Conservation (phyloP, 2,113 vertebrate genomes). For the Pan troglodytes region NHGRI_mPanTro3-v2.1_pri NC_072411.2:114526001-114526500, state of each 20-base stretch:
- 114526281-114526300: neutral
- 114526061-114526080: constrained; percentile 64
- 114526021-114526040: constrained; percentile 57
- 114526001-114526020: constrained; percentile 72
- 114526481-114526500: neutral
- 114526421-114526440: neutral
- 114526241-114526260: constrained; percentile 3
- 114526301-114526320: neutral
- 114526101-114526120: neutral
- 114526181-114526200: neutral
- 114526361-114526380: neutral
- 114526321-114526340: neutral
- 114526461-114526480: neutral
- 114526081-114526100: constrained; percentile 23
- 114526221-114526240: neutral
- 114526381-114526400: neutral
- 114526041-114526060: constrained; percentile 69
- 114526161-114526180: neutral
- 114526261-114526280: neutral
- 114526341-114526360: neutral
- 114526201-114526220: neutral
- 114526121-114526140: neutral
- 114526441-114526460: neutral
- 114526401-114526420: constrained; percentile 27
- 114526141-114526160: neutral